phyloP scores from a whole-genome alignment of 2,797 vertebrate species.

The Chrysocyon brachyurus region DNA sequence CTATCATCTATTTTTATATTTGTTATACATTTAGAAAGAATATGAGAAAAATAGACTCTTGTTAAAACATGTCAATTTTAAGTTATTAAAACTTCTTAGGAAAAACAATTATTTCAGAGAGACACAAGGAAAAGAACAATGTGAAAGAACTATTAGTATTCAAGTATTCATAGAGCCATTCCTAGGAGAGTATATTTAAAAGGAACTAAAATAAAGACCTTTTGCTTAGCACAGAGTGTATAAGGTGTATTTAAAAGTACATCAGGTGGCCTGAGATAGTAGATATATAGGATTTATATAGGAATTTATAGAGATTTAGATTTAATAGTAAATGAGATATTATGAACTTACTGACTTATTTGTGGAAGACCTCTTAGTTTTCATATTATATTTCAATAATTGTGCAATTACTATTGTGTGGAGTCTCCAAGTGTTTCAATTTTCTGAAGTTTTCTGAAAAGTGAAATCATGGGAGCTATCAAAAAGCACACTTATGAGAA shows the following conservation, averaged over 20 bases:
- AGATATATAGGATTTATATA: neutral
- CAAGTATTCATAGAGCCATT: neutral
- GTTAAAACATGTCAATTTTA: neutral
- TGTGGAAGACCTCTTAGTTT: neutral
- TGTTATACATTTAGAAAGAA: neutral
- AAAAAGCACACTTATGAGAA: neutral
- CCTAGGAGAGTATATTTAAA: neutral
- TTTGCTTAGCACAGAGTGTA: neutral
- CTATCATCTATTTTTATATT: neutral
- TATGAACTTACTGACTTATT: neutral
- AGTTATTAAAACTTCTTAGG: neutral
- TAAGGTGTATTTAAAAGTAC: neutral
- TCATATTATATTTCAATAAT: neutral
- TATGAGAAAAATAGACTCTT: neutral
- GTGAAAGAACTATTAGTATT: neutral
- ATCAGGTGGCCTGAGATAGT: neutral
- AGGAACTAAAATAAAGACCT: neutral
- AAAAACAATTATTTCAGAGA: neutral
- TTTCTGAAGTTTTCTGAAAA: neutral
- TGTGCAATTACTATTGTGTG: neutral
- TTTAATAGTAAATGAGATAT: neutral
- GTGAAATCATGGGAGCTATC: neutral
- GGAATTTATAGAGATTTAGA: neutral
- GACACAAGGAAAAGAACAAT: neutral
- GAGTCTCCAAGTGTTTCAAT: neutral